These are phyloP conservation scores for Balanococcus diminutus DNA, from an alignment of 2,888 invertebrate species.

Conservation along the genomic window DNA sequence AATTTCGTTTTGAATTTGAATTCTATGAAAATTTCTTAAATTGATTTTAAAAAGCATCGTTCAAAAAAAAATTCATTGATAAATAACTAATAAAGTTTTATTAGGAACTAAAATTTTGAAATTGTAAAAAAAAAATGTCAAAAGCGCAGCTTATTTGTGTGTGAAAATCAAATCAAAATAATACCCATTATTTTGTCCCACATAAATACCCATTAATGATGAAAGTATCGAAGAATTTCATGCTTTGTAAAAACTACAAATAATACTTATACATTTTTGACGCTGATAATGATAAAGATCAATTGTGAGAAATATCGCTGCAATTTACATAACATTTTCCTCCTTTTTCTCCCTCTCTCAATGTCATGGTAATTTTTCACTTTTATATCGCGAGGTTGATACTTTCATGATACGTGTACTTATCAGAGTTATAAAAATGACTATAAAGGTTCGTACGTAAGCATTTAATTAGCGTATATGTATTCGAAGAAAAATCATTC, in stretches of 20 bases:
- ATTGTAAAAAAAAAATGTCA: too few relatives aligned
- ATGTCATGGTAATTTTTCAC: not conserved
- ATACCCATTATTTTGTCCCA: not conserved
- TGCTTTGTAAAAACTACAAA: not conserved
- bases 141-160: not conserved
- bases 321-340: not conserved
- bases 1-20: too few relatives aligned
- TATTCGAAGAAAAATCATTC: not conserved
- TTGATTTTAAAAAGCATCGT: too few relatives aligned
- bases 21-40: too few relatives aligned
- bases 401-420: not conserved
- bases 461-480: not conserved
- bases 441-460: not conserved
- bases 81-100: too few relatives aligned
- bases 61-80: too few relatives aligned
- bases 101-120: too few relatives aligned
- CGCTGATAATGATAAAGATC: constrained; percentile 14
- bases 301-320: not conserved
- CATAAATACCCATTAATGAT: not conserved
- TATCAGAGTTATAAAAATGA: not conserved
- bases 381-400: not conserved
- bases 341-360: not conserved
- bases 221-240: not conserved
- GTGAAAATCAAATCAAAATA: not conserved
- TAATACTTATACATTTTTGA: not conserved